A percentile compares a stretch with the other conserved stretches of the same genome.
These are phyloP conservation scores for Muschampia plurimacula DNA, from an alignment of 2,888 invertebrate genomes.

Conservation along the genomic window DNA sequence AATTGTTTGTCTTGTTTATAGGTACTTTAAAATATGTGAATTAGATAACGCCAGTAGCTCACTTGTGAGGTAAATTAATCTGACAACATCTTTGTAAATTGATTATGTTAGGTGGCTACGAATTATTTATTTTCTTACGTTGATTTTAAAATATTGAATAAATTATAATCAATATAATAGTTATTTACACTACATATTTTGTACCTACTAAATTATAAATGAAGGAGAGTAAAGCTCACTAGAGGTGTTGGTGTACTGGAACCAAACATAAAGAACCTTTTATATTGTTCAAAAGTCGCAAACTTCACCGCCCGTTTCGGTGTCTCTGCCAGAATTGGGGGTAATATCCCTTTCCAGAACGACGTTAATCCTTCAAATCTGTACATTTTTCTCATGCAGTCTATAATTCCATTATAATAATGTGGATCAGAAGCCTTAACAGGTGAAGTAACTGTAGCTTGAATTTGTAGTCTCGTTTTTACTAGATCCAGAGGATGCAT, in stretches of 20 bases:
- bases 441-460: slow-evolving; percentile 57
- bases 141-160: background rate
- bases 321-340: slow-evolving; percentile 97
- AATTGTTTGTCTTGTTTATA: slow-evolving; percentile 11
- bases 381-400: slow-evolving; percentile 96
- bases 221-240: slow-evolving; percentile 78
- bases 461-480: slow-evolving; percentile 90
- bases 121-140: background rate
- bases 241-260: slow-evolving; percentile 90
- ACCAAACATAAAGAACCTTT: slow-evolving; percentile 93
- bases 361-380: slow-evolving; percentile 92
- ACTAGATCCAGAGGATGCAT: slow-evolving; percentile 98
- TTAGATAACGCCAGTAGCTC: background rate
- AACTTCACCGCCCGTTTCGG: slow-evolving; percentile 98
- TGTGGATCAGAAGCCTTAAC: slow-evolving; percentile 77
- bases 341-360: slow-evolving; percentile 97
- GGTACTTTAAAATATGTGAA: background rate
- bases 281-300: slow-evolving; percentile 97
- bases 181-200: background rate
- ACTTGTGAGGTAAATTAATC: background rate
- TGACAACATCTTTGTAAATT: background rate
- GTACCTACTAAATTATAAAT: slow-evolving; percentile 1
- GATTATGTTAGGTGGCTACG: background rate
- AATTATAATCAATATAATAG: background rate
- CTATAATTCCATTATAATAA: slow-evolving; percentile 91